A percentile compares a stretch with the other conserved stretches of the same genome.
phyloP scores from a whole-genome alignment of 2,888 invertebrate species.

The Zele albiditarsus region DNA sequence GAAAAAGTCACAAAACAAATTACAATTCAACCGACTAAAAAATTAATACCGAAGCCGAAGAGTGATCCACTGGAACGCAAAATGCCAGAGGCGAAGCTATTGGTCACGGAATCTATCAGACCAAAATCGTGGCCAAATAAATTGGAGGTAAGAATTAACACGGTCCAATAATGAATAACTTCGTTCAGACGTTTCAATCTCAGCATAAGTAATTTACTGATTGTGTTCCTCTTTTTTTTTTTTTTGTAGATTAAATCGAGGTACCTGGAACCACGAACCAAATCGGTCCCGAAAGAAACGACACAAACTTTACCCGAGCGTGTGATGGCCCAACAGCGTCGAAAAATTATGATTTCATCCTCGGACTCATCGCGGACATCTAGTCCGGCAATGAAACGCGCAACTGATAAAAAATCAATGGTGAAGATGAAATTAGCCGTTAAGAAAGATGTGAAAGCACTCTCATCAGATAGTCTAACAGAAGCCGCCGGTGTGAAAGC shows the following conservation, averaged over 20 bases:
- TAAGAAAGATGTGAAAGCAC: slow-evolving; percentile 69
- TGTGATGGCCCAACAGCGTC: slow-evolving; percentile 69
- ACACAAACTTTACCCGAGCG: slow-evolving; percentile 57
- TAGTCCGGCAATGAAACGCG: slow-evolving; percentile 77
- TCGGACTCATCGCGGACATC: slow-evolving; percentile 82
- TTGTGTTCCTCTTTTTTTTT: slow-evolving; percentile 25
- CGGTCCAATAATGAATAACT: neutral
- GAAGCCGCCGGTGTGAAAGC: slow-evolving; percentile 65
- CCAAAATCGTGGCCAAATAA: slow-evolving; percentile 72
- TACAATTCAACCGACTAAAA: slow-evolving; percentile 54
- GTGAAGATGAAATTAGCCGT: slow-evolving; percentile 66
- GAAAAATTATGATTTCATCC: slow-evolving; percentile 75
- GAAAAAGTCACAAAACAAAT: slow-evolving; percentile 58
- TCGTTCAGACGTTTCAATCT: neutral
- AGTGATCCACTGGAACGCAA: slow-evolving; percentile 70
- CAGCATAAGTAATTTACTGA: neutral
- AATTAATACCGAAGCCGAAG: slow-evolving; percentile 65
- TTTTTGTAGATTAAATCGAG: slow-evolving; percentile 75
- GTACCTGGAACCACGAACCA: slow-evolving; percentile 77
- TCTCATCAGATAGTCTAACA: slow-evolving; percentile 75
- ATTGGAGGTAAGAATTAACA: slow-evolving; percentile 60
- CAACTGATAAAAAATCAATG: slow-evolving; percentile 64
- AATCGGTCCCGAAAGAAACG: slow-evolving; percentile 61
- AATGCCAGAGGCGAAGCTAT: slow-evolving; percentile 62
- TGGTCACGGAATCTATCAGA: slow-evolving; percentile 55